Conservation (phyloP, 2,797 vertebrate genomes). For the Acestrorhynchus altus region DNA sequence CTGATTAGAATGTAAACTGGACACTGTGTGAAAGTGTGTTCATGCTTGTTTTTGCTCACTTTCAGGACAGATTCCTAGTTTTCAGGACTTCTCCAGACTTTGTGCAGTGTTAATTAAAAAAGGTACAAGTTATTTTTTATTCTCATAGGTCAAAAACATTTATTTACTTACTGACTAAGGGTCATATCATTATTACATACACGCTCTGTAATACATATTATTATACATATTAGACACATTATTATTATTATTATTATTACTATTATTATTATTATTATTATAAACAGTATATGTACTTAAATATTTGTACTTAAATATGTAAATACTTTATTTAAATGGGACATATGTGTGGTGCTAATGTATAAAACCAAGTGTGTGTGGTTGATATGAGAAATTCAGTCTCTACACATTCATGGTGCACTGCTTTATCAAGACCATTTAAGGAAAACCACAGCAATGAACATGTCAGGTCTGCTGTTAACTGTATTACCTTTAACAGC, state of each 20-base stretch:
- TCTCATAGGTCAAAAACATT: too few relatives aligned
- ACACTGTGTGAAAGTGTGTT: constrained; percentile 41
- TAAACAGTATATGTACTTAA: background rate
- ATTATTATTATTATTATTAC: too few relatives aligned
- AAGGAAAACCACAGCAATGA: constrained; percentile 73
- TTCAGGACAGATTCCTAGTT: too few relatives aligned
- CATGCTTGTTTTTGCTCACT: background rate
- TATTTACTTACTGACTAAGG: too few relatives aligned
- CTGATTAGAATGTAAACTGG: constrained; percentile 62
- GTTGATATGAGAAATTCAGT: constrained; percentile 61
- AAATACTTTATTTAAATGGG: background rate
- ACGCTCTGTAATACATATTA: too few relatives aligned
- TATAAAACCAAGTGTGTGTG: background rate
- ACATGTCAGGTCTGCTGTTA: constrained; percentile 69
- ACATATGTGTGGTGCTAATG: background rate
- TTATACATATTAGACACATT: too few relatives aligned
- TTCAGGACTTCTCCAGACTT: too few relatives aligned
- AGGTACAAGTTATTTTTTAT: too few relatives aligned
- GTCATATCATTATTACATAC: too few relatives aligned
- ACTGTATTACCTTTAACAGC: constrained; percentile 64
- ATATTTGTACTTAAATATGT: background rate
- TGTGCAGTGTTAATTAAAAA: too few relatives aligned
- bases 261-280: too few relatives aligned
- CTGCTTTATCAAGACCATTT: constrained; percentile 65
- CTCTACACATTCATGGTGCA: constrained; percentile 62